Evolutionary conservation across 1,140 invertebrate genomes (phyloP).

Genomic region (Aphaenogaster floridana): DNA sequence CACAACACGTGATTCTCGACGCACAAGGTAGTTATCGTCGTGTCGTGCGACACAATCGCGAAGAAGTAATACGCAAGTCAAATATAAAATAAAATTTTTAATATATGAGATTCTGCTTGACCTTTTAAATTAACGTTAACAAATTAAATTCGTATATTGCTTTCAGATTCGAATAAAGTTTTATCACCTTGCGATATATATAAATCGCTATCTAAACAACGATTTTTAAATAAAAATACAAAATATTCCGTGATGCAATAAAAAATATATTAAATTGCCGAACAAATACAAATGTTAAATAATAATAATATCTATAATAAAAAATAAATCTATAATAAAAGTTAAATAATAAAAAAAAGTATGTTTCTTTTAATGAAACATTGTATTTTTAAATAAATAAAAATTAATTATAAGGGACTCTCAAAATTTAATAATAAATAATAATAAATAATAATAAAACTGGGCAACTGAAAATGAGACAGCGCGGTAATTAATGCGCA

Average conservation of each 20-base stretch:
- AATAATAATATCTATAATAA: background rate
- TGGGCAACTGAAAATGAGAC: too few species aligned
- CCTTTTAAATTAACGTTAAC: background rate
- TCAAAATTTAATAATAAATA: too few species aligned
- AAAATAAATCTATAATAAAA: too few species aligned
- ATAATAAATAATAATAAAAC: too few species aligned
- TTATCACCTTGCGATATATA: background rate
- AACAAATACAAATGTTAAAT: background rate
- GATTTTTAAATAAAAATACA: background rate
- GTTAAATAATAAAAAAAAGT: background rate
- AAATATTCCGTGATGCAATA: background rate
- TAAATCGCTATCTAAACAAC: background rate
- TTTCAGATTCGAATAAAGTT: background rate
- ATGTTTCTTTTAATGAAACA: background rate
- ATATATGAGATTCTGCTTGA: background rate
- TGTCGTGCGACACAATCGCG: background rate
- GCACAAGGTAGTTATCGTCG: background rate
- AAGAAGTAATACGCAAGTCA: background rate
- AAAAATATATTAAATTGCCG: background rate
- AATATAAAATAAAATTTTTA: background rate
- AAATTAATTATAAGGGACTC: too few species aligned
- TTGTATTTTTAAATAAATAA: background rate
- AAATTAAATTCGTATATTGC: background rate
- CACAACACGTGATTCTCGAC: background rate
- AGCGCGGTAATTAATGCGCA: too few species aligned